Base-by-base conservation (phyloP, 2,888 invertebrate genomes). In the Myopa tessellatipennis region DNA sequence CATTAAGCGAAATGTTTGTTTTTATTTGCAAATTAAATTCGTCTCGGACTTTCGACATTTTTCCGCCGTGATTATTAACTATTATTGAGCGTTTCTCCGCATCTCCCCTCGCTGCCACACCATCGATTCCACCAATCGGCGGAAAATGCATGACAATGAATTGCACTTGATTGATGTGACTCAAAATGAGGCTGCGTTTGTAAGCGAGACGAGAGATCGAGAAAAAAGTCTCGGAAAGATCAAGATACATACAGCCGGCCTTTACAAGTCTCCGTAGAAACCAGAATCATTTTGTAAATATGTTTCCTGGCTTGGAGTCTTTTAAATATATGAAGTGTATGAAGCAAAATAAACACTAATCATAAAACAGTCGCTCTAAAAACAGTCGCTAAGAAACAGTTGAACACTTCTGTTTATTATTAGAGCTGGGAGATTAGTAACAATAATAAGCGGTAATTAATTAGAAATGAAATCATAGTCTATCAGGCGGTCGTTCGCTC, bases 71-170 rank as follows among this genome's bases (percentile, higher is more conserved):
- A 68, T 68, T 68, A 68, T 38, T 68, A 40, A 36, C 36, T 69
- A 50, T 52, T 50, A 52, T 18, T 18, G 50, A 45, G 34, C 69
- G 69, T 50, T 52, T 18, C 45, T 50, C 45, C 18, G n/a, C 68
- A 52, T 50, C 26, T 26, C 26, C 36, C 18, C 34, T 65, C 63
- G 36, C 34, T 40, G 38, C 34, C 14, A 61, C 14, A 26, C 67
- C 26, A 52, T 74, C 67, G 38, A 26, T 58, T 75, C 45, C 68
- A 58, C n/a, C 58, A 68, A 75, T 68, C 52, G 68, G 55, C 67
- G 68, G 74, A 68, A 75, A 67, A 75, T 34, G 68, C n/a, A 34
- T 60, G 7, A n/a, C 18, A 45, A 40, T 26, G 34, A 73, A 34
- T 70, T 55, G 70, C 36, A 34, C 10, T 16, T 5, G 55, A 14